Base-by-base conservation (phyloP, 1,140 invertebrate species). In the Meloidogyne floridensis region DNA sequence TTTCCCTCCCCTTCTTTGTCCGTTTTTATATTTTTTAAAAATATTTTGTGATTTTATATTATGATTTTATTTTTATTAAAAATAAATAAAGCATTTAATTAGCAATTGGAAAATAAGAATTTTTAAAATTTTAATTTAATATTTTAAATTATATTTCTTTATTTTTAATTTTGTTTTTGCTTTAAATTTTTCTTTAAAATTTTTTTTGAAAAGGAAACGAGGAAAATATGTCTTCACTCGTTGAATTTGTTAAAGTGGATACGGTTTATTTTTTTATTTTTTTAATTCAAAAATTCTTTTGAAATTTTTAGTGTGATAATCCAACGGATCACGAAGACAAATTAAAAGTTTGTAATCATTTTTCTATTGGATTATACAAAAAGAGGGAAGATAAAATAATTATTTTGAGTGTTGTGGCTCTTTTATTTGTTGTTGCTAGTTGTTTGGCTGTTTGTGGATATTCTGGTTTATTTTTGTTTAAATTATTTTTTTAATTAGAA, bases 301-400 rank as follows among this genome's bases (percentile, higher is more conserved):
- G 0, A n/a, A 7, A 3, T 65, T 65, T 65, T 6, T 1, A 65
- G 59, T 65, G 59, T 65, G 59, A 65, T 65, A 15, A 65, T 6
- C 59, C 59, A 65, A 65, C 5, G 8, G 59, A 65, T 65, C n/a
- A 65, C 7, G 59, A 65, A 65, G 59, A n/a, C 1, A 65, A 65
- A 65, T 65, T 65, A 65, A 65, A n/a, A n/a, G 59, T 65, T 65
- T 65, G 59, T 65, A 65, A 65, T 65, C 15, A 65, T 65, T 65
- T 65, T 15, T 3, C 59, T 3, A 5, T 3, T n/a, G n/a, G n/a
- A 65, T 65, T 65, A 8, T 65, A 65, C 59, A 65, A 65, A 65
- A 65, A n/a, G n/a, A 65, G 59, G 15, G n/a, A 65, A 6, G 5
- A 65, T 65, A n/a, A 65, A 65, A 65, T 65, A n/a, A n/a, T 65